Conservation (phyloP, 1,140 invertebrate species). For the Camponotus floridanus region DNA sequence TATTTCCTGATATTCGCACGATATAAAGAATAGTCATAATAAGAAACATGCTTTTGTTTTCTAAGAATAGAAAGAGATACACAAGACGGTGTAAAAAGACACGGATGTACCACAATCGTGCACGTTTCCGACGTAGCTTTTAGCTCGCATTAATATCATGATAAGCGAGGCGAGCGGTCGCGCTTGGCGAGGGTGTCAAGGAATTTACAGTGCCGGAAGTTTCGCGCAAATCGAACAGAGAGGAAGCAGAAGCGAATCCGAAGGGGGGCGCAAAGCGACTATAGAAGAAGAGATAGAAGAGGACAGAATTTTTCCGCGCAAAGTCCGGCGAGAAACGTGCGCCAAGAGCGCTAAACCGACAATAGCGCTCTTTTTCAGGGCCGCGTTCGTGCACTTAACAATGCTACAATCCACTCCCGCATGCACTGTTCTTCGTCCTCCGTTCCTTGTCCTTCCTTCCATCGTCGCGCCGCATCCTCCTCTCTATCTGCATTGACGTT, state of each 20-base stretch:
- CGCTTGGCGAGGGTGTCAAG: not conserved
- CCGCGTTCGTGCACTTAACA: constrained; percentile 77
- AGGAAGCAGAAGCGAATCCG: constrained; percentile 4
- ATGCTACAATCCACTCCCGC: constrained; percentile 71
- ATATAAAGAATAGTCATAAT: not conserved
- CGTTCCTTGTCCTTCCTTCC: not conserved
- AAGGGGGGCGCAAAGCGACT: constrained; percentile 9
- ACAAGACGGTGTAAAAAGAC: not conserved
- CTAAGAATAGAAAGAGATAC: not conserved
- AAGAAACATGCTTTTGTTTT: not conserved
- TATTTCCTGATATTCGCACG: not conserved
- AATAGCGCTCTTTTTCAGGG: constrained; percentile 78
- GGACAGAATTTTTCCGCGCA: constrained; percentile 60
- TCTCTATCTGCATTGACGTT: constrained; percentile 46
- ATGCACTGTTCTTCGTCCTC: constrained; percentile 39
- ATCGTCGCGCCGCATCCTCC: constrained; percentile 47
- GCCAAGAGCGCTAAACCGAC: constrained; percentile 78
- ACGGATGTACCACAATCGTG: not conserved
- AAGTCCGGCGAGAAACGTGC: constrained; percentile 36
- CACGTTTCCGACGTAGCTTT: not conserved
- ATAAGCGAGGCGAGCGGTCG: not conserved
- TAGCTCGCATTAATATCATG: constrained; percentile 25
- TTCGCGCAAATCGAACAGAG: constrained; percentile 32
- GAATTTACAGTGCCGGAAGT: constrained; percentile 56
- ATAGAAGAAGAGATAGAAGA: constrained; percentile 58